Conservation (phyloP, 2,797 vertebrate genomes). For the Meriones psammophilus region DNA sequence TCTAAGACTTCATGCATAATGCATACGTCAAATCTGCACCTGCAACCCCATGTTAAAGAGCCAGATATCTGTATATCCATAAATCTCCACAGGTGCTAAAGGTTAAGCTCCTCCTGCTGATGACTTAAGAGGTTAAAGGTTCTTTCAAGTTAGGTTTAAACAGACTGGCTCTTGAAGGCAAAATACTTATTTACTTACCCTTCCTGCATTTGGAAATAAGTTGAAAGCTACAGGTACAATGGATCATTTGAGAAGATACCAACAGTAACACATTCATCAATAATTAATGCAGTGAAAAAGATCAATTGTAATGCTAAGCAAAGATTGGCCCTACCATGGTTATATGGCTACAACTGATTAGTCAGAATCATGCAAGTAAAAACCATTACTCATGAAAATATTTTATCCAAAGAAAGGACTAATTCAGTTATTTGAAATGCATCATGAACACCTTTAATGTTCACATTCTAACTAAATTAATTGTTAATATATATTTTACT, state of each 20-base stretch:
- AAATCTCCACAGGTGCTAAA: background rate
- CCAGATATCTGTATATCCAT: background rate
- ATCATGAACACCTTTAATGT: slow-evolving; percentile 36
- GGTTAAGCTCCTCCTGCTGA: slow-evolving; percentile 2
- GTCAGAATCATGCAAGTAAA: slow-evolving; percentile 60
- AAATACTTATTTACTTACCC: slow-evolving; percentile 42
- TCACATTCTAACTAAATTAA: slow-evolving; percentile 37
- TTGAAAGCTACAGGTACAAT: background rate
- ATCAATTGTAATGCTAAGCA: background rate
- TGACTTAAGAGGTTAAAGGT: background rate
- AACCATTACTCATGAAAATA: slow-evolving; percentile 51
- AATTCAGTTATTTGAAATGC: slow-evolving; percentile 3
- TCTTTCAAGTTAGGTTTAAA: slow-evolving; percentile 58
- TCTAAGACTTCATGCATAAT: background rate
- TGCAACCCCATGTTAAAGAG: background rate
- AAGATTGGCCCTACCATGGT: background rate
- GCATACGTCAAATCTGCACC: background rate
- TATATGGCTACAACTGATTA: background rate
- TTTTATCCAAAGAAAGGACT: slow-evolving; percentile 40
- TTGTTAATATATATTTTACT: background rate
- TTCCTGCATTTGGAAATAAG: slow-evolving; percentile 65
- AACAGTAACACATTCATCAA: slow-evolving; percentile 1
- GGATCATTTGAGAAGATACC: slow-evolving; percentile 33
- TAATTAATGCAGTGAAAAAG: slow-evolving; percentile 24
- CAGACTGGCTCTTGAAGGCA: background rate